Conservation (phyloP, 2,113 vertebrate species). For the Dinomys branickii region DNA sequence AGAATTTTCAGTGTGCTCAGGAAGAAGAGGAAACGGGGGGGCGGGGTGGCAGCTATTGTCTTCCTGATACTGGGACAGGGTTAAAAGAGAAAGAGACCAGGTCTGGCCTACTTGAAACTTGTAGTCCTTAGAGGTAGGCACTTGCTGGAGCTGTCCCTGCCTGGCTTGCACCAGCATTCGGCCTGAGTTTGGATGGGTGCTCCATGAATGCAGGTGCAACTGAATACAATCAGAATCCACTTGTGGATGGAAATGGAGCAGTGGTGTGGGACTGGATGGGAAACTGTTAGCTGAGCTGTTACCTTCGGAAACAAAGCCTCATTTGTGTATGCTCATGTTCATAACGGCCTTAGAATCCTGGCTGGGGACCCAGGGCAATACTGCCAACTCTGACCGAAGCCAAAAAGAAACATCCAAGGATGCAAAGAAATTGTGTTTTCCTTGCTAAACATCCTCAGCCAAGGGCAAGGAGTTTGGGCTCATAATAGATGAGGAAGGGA, state of each 20-base stretch:
- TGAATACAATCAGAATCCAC: not conserved
- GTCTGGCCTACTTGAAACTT: not conserved
- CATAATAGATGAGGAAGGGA: not conserved
- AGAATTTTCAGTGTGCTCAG: not conserved
- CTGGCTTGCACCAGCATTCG: not conserved
- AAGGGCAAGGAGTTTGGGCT: not conserved
- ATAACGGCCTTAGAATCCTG: not conserved
- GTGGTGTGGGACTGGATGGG: not conserved
- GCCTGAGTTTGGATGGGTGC: not conserved
- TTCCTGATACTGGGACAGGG: not conserved
- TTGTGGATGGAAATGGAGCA: not conserved
- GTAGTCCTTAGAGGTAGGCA: not conserved
- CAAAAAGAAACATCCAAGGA: slow-evolving; percentile 28
- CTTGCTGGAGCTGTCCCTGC: fast-evolving
- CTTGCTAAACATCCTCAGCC: not conserved
- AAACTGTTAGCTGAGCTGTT: not conserved
- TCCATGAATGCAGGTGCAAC: not conserved
- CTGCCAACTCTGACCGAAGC: not conserved
- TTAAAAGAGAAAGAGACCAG: not conserved
- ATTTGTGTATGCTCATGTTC: not conserved
- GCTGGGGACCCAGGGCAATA: not conserved
- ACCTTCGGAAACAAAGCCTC: not conserved
- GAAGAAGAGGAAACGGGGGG: not conserved
- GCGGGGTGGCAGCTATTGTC: not conserved
- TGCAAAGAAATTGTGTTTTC: not conserved